A percentile compares a stretch with the other conserved stretches of the same genome.
phyloP scores from a whole-genome alignment of 2,888 invertebrate species.

The Melangyna quadrimaculata region DNA sequence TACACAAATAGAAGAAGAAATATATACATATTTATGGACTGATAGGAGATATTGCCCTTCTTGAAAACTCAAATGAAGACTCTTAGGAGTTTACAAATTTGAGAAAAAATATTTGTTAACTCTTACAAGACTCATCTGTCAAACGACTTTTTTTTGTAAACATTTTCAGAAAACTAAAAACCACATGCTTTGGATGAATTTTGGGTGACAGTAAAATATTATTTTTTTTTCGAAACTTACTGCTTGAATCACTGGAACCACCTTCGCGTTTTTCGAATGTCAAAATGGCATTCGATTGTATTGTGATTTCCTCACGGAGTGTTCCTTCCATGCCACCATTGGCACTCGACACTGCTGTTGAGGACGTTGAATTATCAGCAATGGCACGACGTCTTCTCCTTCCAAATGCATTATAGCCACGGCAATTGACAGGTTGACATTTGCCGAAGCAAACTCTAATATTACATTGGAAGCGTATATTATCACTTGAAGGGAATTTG shows the following conservation, averaged over 20 bases:
- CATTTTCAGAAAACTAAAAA: too few species aligned
- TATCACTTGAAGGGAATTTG: slow-evolving; percentile 97
- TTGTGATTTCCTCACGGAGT: slow-evolving; percentile 95
- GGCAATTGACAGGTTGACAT: slow-evolving; percentile 97
- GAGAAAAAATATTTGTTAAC: too few species aligned
- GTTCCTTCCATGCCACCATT: slow-evolving; percentile 87
- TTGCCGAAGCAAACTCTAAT: slow-evolving; percentile 96
- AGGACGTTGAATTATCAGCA: slow-evolving; percentile 78
- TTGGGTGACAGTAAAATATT: too few species aligned
- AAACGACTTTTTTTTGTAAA: too few species aligned
- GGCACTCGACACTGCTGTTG: slow-evolving; percentile 84
- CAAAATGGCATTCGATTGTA: slow-evolving; percentile 94
- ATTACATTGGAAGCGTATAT: slow-evolving; percentile 97
- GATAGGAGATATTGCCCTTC: too few species aligned
- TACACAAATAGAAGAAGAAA: too few species aligned
- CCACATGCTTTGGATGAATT: too few species aligned
- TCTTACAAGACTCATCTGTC: too few species aligned
- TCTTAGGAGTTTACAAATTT: too few species aligned
- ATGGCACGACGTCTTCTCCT: slow-evolving; percentile 87
- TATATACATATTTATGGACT: too few species aligned
- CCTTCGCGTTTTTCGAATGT: slow-evolving; percentile 93
- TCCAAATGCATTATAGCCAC: slow-evolving; percentile 94
- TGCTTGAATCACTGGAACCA: slow-evolving; percentile 90
- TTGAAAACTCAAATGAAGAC: too few species aligned
- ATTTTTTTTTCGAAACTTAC: too few species aligned